Evolutionary conservation across 2,888 invertebrate genomes (phyloP), one percentile per base, ranked within the genome.

Genomic region (Trichogramma dendrolimi): DNA sequence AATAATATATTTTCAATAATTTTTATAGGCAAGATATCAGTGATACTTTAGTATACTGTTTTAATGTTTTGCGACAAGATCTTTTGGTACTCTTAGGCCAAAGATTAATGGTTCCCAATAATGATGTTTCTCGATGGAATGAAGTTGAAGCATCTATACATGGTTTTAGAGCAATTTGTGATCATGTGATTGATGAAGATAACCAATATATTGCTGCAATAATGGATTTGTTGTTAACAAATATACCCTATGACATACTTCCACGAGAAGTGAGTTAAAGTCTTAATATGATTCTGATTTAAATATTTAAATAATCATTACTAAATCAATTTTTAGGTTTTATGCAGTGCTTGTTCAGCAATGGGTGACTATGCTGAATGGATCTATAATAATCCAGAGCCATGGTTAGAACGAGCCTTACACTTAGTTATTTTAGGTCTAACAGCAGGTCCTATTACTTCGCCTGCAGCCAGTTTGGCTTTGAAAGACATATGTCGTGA

Each of bases 21-120:
- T 94, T 94, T 79, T 92, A 92, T 74, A 81, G 93, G 62, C 92
- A 93, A 78, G 94, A 94, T 72, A 88, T 91, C 61, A 88, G 90
- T 0, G 93, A 94, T 75, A 90, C 91, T 53, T 85, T 92, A 80
- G 90, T 91, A 83, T 94, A 94, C 78, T 92, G 94, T 78, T 92
- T 89, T 80, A 88, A 87, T 70, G 87, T 95, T 5, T 80, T 95
- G n/a, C 86, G 89, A 66, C 85, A 87, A 49, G 85, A 86, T 74
- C 85, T 93, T 72, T 81, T 94, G 69, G 82, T 86, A 64, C 84
- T 90, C 59, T 83, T 94, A 67, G 86, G 87, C 60, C 81, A 82
- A 5, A 85, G 88, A 69, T 74, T 91, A 55, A 83, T 83, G 64
- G 82, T 84, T 68, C 81, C 85, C 0, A 79, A 86, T 46, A 71